Evolutionary conservation across 2,113 vertebrate genomes (phyloP).

Genomic region (Reinhardtius hippoglossoides): DNA sequence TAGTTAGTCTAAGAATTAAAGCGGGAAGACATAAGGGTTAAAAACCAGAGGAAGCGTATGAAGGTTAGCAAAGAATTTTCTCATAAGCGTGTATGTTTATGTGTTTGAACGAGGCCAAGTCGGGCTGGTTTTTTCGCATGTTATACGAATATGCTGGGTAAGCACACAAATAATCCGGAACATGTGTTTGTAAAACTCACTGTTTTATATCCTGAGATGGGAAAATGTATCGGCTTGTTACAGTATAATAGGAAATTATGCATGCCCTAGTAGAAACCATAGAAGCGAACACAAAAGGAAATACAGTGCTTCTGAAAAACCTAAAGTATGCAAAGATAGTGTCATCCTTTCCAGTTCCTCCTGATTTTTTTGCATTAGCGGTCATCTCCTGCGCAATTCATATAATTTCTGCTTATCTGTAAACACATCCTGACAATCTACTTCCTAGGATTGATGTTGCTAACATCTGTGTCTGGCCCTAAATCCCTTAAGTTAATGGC

Average conservation of each 20-base stretch:
- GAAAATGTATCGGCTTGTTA: slow-evolving; percentile 52
- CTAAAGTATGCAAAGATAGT: slow-evolving; percentile 26
- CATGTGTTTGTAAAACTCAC: slow-evolving; percentile 48
- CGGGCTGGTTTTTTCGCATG: slow-evolving; percentile 23
- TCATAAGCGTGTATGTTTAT: slow-evolving; percentile 21
- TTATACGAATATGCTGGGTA: slow-evolving; percentile 34
- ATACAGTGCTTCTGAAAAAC: slow-evolving; percentile 20
- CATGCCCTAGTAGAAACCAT: slow-evolving; percentile 50
- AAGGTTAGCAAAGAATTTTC: slow-evolving; percentile 41
- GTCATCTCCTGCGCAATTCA: background rate
- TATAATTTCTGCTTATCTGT: slow-evolving; percentile 7
- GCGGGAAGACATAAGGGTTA: slow-evolving; percentile 21
- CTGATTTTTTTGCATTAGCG: slow-evolving; percentile 11
- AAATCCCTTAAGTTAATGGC: slow-evolving; percentile 6
- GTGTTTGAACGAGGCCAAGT: slow-evolving; percentile 16
- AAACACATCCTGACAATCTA: slow-evolving; percentile 35
- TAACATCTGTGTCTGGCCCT: background rate
- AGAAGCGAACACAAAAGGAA: slow-evolving; percentile 40
- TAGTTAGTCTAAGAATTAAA: slow-evolving; percentile 32
- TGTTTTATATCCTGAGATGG: slow-evolving; percentile 48
- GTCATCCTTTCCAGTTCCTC: slow-evolving; percentile 16
- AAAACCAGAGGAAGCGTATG: slow-evolving; percentile 25
- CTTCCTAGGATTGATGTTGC: slow-evolving; percentile 10
- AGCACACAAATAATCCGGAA: slow-evolving; percentile 55
- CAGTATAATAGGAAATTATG: slow-evolving; percentile 48